Evolutionary conservation across 2,797 vertebrate species (phyloP), one percentile per base, ranked within the genome.

Genomic region (Enteromius treurensis): DNA sequence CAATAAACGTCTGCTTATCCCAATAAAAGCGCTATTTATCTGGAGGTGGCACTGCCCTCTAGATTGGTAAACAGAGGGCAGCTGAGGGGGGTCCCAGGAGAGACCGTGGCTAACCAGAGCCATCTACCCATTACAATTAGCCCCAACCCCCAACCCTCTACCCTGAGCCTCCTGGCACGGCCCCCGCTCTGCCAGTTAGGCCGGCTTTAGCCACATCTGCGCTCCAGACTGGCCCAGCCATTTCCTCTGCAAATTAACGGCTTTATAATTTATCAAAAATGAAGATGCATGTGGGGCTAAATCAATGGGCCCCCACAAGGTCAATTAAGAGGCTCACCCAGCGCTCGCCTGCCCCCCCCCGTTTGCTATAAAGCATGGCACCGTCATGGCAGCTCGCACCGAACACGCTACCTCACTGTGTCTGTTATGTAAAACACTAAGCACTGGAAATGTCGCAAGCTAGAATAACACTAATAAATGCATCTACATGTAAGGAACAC

Each of bases 201-300:
- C 91, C 62, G 74, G 94, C 89, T 92, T 95, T 95, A 95, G 95
- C 93, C 95, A 95, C 96, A 97, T 96, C 96, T 96, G 96, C 93
- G 95, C 92, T 85, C 91, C 94, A 95, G 94, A 92, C 95, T 95
- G 93, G 94, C 93, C 94, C 94, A 96, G 96, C 96, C 96, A 98
- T 98, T 97, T 97, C 95, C 95, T 95, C 94, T 94, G 95, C 96
- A 97, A 97, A 98, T 98, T 97, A 98, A 98, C 96, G 95, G 95
- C 95, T 97, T 96, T 96, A 97, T 98, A 98, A 98, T 98, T 97
- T 97, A 97, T 97, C 96, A 97, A 96, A 96, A 96, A 94, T 96
- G 95, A 98, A 97, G 97, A 97, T 95, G 95, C 97, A 96, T 94
- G 93, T 94, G 94, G 93, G 95, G 92, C 93, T 95, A 94, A 98